Conservation (phyloP, 2,113 vertebrate species). For the Brevimyrus niger region DNA sequence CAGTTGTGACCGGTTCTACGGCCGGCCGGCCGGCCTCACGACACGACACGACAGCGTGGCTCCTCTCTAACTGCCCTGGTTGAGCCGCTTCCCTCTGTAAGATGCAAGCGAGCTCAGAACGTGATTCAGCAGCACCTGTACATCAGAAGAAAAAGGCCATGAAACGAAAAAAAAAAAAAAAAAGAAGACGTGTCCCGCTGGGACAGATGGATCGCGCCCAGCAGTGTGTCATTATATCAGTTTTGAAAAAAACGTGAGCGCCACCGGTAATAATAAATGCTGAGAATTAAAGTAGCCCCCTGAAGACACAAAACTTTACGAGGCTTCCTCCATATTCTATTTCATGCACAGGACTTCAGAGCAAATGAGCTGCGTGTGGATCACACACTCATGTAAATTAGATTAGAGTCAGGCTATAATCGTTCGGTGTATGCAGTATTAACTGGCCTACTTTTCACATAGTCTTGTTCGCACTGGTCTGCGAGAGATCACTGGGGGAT, state of each 20-base stretch:
- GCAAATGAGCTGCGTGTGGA: conserved; percentile 39
- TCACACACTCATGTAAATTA: conserved; percentile 56
- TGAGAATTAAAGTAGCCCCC: conserved; percentile 31
- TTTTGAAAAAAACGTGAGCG: conserved; percentile 23
- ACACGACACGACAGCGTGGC: not conserved
- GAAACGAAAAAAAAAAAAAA: not conserved
- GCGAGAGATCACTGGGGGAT: conserved; percentile 8
- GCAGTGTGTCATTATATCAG: conserved; percentile 10
- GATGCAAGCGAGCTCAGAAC: not conserved
- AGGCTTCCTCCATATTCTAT: conserved; percentile 50
- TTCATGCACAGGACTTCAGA: conserved; percentile 59
- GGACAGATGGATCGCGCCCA: conserved; percentile 2
- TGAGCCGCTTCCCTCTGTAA: not conserved
- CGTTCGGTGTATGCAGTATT: conserved; percentile 49
- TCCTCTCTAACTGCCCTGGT: not conserved
- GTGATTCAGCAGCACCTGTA: not conserved
- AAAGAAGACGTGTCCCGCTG: not conserved
- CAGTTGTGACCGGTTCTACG: not conserved
- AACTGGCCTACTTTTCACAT: conserved; percentile 49
- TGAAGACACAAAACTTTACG: conserved; percentile 43
- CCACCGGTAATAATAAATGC: conserved; percentile 24
- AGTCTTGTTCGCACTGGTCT: conserved; percentile 33
- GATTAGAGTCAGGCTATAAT: conserved; percentile 52
- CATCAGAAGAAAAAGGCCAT: not conserved
- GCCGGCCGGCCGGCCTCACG: not conserved